Conservation (phyloP, 2,888 invertebrate species). For the Dysmachus trigonus region DNA sequence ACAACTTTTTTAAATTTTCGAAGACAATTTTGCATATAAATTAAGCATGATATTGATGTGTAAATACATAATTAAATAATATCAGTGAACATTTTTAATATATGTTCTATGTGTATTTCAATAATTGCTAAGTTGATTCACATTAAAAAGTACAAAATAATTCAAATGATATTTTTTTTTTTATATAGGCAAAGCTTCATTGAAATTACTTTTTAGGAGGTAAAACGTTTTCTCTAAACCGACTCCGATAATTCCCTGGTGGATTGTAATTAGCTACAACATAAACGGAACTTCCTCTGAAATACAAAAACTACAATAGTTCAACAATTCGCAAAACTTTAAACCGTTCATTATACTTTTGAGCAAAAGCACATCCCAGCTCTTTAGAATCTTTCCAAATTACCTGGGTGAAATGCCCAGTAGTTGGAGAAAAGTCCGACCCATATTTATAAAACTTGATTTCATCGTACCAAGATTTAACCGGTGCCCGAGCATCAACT, state of each 20-base stretch:
- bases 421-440: conserved; percentile 68
- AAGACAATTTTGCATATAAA: too few relatives aligned
- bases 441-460: conserved; percentile 74
- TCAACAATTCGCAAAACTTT: not conserved
- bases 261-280: conserved; percentile 53
- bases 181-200: not conserved
- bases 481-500: conserved; percentile 76
- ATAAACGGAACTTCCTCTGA: not conserved
- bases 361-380: conserved; percentile 80
- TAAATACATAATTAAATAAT: too few relatives aligned
- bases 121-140: too few relatives aligned
- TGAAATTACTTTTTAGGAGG: not conserved
- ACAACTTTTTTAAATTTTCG: too few relatives aligned
- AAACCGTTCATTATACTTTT: conserved; percentile 52
- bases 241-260: conserved; percentile 48
- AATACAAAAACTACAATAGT: not conserved
- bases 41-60: too few relatives aligned
- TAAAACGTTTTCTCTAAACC: conserved; percentile 48
- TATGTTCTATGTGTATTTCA: too few relatives aligned
- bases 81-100: too few relatives aligned
- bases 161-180: too few relatives aligned
- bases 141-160: too few relatives aligned
- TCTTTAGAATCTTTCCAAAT: conserved; percentile 80
- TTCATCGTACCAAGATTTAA: conserved; percentile 83
- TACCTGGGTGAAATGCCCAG: conserved; percentile 89